Evolutionary conservation across 2,888 invertebrate genomes (phyloP).

Genomic region (Machimus rusticus): DNA sequence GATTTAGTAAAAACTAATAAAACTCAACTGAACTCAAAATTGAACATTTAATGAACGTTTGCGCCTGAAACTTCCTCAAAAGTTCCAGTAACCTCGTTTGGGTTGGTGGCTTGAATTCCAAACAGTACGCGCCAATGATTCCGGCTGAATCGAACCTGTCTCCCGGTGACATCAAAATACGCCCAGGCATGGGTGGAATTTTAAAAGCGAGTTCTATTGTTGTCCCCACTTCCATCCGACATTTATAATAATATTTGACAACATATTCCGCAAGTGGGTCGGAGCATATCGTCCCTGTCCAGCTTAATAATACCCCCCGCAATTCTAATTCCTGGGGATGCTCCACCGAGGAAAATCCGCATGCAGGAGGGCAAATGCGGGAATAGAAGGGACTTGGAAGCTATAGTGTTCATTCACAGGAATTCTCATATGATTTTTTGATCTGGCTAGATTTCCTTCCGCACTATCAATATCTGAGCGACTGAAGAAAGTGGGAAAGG

Average conservation of each 20-base stretch:
- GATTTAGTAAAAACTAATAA: not conserved
- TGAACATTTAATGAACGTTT: not conserved
- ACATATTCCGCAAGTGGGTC: not conserved
- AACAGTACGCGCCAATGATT: not conserved
- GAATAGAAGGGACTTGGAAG: not conserved
- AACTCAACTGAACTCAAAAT: not conserved
- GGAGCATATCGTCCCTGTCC: not conserved
- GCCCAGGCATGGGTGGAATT: not conserved
- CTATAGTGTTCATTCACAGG: not conserved
- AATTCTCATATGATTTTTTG: not conserved
- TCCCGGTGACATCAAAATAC: not conserved
- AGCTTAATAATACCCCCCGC: not conserved
- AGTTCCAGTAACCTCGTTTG: not conserved
- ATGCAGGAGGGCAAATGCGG: not conserved
- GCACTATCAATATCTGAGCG: not conserved
- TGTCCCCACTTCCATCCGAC: not conserved
- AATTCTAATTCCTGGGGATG: not conserved
- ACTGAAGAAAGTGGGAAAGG: not conserved
- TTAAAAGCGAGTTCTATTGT: not conserved
- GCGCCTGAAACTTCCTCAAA: not conserved
- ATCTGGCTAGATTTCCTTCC: not conserved
- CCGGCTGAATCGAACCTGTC: not conserved
- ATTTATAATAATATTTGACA: not conserved
- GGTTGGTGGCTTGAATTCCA: not conserved
- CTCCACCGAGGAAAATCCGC: not conserved